Evolutionary conservation across 2,888 invertebrate species (phyloP), one percentile per base, ranked within the genome.

Genomic region (Cetonia aurata): DNA sequence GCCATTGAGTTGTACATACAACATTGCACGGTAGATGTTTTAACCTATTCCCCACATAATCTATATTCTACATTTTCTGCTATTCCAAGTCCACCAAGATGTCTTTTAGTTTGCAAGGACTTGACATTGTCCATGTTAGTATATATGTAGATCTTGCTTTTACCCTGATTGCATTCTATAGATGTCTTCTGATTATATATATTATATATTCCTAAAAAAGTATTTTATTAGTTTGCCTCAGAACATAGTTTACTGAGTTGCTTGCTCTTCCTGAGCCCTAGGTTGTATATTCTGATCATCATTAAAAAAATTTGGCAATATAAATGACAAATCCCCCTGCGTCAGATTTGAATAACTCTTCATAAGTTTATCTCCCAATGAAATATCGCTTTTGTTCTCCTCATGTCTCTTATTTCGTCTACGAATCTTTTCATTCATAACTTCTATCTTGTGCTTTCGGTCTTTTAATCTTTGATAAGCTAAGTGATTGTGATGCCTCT

Each of bases 191-290:
- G n/a, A n/a, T n/a, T n/a, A n/a, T n/a, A n/a, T n/a, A n/a, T n/a
- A n/a, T n/a, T n/a, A n/a, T n/a, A n/a, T n/a, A n/a, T n/a, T n/a
- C n/a, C n/a, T n/a, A n/a, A n/a, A n/a, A n/a, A n/a, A n/a, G n/a
- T n/a, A n/a, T n/a, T n/a, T n/a, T n/a, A n/a, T n/a, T n/a, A n/a
- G n/a, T n/a, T n/a, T n/a, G n/a, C n/a, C n/a, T n/a, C n/a, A 50
- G 12, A 75, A 52, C 17, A 68, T 59, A 13, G 72, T 67, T 48
- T 59, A 60, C 42, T 19, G 59, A 0, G 59, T 50, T 15, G 42
- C n/a, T 10, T 33, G 55, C 15, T 46, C 41, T 15, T 17, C 12
- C 3, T 68, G 42, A 6, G 17, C 31, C 41, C 12, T 41, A 4
- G 50, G 41, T 15, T 19, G 19, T 19, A 17, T 19, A 42, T 10